Evolutionary conservation across 2,113 vertebrate genomes (phyloP), one percentile per base, ranked within the genome.

Genomic region (Riparia riparia): DNA sequence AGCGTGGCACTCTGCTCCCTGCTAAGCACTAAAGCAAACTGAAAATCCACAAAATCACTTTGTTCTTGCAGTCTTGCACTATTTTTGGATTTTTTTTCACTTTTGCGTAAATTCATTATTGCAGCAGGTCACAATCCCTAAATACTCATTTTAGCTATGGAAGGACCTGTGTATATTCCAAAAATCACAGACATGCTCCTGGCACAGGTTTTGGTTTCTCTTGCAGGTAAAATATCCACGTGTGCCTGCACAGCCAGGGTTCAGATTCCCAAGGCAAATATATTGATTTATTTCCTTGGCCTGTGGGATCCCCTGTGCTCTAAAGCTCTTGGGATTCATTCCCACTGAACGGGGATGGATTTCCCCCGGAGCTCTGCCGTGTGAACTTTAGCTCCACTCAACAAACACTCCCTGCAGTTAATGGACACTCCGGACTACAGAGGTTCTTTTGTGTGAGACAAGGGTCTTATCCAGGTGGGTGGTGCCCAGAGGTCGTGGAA

Each of bases 1-100:
- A 31, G 10, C 0, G 0, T 21, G 21, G 15, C 57, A 22, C 57
- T 32, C 7, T 14, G 66, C 50, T 53, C 6, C n/a, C 61, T 58
- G 15, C 31, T 44, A 32, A 41, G 31, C 15, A 10, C 37, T 24
- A 28, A 28, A 37, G 9, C 51, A 34, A 54, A 58, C 13, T 3
- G 39, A 50, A 6, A 6, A 4, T 2, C 17, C 37, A 13, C 4
- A 1, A 34, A 69, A 42, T 24, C 37, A 6, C 5, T 14, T 12
- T 7, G 6, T 15, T 57, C 2, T 20, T n/a, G 2, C 12, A 45
- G 14, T 20, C 53, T 5, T 79, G 49, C 21, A 8, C 5, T 37
- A 12, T 66, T 71, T 76, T 17, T 9, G 7, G 29, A 1, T 58
- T 2, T 42, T 42, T 37, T 37, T 37, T 37, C 8, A 21, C 50